Evolutionary conservation across 2,113 vertebrate genomes (phyloP).

Genomic region (Cynoglossus semilaevis): DNA sequence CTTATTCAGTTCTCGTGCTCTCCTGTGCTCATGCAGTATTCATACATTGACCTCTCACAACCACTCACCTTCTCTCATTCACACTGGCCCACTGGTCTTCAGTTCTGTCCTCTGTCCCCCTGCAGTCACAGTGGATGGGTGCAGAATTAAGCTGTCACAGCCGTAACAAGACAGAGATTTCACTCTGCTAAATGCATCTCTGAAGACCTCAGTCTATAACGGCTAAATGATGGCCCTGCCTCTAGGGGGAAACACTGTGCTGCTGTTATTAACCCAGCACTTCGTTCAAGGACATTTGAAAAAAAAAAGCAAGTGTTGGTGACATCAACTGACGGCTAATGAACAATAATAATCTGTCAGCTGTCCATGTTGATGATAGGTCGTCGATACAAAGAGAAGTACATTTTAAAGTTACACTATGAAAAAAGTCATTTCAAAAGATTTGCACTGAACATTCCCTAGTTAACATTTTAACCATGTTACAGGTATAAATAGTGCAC

Average conservation of each 20-base stretch:
- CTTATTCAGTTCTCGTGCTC: slow-evolving; percentile 39
- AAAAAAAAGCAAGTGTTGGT: slow-evolving; percentile 30
- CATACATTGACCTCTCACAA: slow-evolving; percentile 57
- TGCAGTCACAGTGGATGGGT: slow-evolving; percentile 43
- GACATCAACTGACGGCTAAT: slow-evolving; percentile 6
- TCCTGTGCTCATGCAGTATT: slow-evolving; percentile 55
- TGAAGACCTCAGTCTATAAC: slow-evolving; percentile 38
- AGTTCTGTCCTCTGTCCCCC: slow-evolving; percentile 31
- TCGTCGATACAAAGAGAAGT: no score
- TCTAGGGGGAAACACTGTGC: slow-evolving; percentile 25
- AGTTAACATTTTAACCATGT: no score
- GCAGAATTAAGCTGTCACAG: slow-evolving; percentile 60
- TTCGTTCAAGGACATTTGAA: slow-evolving; percentile 51
- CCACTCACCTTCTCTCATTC: slow-evolving; percentile 46
- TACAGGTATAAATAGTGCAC: no score
- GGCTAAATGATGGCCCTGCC: slow-evolving; percentile 54
- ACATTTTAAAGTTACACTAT: no score
- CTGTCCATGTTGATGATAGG: no score
- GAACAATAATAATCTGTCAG: no score
- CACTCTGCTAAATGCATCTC: slow-evolving; percentile 54
- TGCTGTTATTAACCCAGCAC: slow-evolving; percentile 49
- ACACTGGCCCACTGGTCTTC: slow-evolving; percentile 50
- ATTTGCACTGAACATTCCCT: no score
- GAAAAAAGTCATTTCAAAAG: no score
- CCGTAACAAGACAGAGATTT: slow-evolving; percentile 54